Evolutionary conservation across 2,888 invertebrate genomes (phyloP).

Genomic region (Nysson spinosus): DNA sequence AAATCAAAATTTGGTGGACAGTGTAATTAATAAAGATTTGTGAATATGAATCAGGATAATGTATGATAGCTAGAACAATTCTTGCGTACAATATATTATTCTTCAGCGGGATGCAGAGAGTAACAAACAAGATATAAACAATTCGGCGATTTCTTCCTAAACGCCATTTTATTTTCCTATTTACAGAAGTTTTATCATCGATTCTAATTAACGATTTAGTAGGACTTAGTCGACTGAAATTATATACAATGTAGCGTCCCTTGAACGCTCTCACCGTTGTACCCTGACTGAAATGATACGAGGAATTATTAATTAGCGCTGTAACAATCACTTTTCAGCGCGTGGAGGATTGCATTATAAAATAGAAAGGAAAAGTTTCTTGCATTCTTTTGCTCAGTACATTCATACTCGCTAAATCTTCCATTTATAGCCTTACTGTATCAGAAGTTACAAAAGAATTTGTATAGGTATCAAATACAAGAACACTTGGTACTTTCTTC

Average conservation of each 20-base stretch:
- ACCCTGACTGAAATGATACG: constrained; percentile 58
- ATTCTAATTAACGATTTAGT: constrained; percentile 57
- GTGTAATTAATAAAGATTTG: too few relatives aligned
- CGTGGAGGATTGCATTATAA: constrained; percentile 43
- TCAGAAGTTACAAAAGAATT: constrained; percentile 37
- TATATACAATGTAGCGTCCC: constrained; percentile 57
- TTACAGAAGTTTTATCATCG: constrained; percentile 64
- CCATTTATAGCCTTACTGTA: constrained; percentile 10
- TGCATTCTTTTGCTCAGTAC: constrained; percentile 16
- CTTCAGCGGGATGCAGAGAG: too few relatives aligned
- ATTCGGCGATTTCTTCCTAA: constrained; percentile 49
- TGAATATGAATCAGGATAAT: too few relatives aligned
- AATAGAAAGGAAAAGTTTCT: constrained; percentile 48
- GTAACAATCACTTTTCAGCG: constrained; percentile 12
- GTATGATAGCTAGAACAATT: too few relatives aligned
- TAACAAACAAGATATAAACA: constrained; percentile 1
- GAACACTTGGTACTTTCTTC: constrained; percentile 48
- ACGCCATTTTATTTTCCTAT: constrained; percentile 65
- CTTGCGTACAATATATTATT: too few relatives aligned
- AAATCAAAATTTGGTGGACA: too few relatives aligned
- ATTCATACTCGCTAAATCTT: constrained; percentile 21
- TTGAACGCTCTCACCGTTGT: constrained; percentile 45
- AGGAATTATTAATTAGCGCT: constrained; percentile 48
- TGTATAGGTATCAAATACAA: constrained; percentile 43
- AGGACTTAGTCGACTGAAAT: constrained; percentile 57